A percentile compares a stretch with the other conserved stretches of the same genome.
phyloP scores from a whole-genome alignment of 2,888 invertebrate genomes.

The Hirtodrosophila histrioides region DNA sequence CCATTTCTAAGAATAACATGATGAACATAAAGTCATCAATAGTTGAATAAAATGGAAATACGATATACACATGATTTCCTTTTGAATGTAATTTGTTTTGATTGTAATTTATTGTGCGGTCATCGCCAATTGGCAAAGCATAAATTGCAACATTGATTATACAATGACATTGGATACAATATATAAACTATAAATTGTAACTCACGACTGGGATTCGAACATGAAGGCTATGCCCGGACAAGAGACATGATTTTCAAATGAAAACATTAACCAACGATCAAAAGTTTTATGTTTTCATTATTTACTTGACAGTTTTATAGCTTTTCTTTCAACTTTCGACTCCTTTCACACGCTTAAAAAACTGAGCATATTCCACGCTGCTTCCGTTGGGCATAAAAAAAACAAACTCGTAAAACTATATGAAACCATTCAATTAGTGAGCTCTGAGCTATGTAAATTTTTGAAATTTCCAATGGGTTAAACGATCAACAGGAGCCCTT shows the following conservation, averaged over 20 bases:
- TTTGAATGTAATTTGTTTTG: no score
- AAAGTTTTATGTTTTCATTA: not conserved
- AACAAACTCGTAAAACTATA: conserved; percentile 1
- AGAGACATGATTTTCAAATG: no score
- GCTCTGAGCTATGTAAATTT: conserved; percentile 43
- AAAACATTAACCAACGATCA: no score
- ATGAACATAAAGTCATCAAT: conserved; percentile 2
- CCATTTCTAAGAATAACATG: conserved; percentile 3
- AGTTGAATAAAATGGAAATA: not conserved
- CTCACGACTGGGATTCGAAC: no score
- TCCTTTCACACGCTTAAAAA: conserved; percentile 13
- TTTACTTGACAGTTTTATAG: conserved; percentile 24
- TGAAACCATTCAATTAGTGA: conserved; percentile 52
- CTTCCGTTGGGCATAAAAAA: conserved; percentile 49
- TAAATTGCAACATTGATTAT: no score
- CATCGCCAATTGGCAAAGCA: no score
- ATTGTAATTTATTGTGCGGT: no score
- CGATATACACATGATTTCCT: no score
- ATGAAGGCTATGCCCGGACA: no score
- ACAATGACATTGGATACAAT: no score
- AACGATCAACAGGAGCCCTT: conserved; percentile 28
- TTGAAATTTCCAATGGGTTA: conserved; percentile 9
- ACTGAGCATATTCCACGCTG: conserved; percentile 8
- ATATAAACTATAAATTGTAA: no score
- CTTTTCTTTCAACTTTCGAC: not conserved